Evolutionary conservation across 2,888 invertebrate species (phyloP).

Genomic region (Cenopis cana): DNA sequence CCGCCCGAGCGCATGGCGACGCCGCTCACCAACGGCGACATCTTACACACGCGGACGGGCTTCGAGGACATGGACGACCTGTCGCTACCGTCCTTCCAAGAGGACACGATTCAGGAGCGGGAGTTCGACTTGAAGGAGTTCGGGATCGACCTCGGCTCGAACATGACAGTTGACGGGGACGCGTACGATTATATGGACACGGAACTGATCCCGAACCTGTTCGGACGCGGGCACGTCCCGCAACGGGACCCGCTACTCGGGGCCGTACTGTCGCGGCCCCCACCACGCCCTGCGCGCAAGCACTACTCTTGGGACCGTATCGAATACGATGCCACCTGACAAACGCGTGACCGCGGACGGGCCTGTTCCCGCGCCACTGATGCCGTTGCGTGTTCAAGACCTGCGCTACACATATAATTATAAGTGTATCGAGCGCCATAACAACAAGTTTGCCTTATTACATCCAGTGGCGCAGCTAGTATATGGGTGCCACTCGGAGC

Average conservation of each 20-base stretch:
- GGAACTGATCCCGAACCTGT: constrained; percentile 76
- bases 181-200: constrained; percentile 78
- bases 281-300: constrained; percentile 86
- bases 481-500: too few species aligned
- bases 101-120: constrained; percentile 70
- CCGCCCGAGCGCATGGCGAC: constrained; percentile 70
- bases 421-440: not conserved
- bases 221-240: constrained; percentile 78
- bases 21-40: constrained; percentile 73
- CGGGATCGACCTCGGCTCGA: constrained; percentile 86
- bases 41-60: constrained; percentile 68
- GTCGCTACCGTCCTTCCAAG: constrained; percentile 76
- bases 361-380: constrained; percentile 38
- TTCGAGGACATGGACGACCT: constrained; percentile 80
- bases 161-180: constrained; percentile 83
- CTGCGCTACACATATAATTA: not conserved
- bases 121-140: constrained; percentile 86
- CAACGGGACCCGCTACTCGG: constrained; percentile 91
- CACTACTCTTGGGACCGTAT: constrained; percentile 91
- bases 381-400: not conserved
- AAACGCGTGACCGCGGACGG: constrained; percentile 46
- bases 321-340: constrained; percentile 89
- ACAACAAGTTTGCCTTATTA: constrained; percentile 10
- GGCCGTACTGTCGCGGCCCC: constrained; percentile 85
- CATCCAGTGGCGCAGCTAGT: too few species aligned